Evolutionary conservation across 2,888 invertebrate species (phyloP).

Genomic region (Metopia argyrocephala): DNA sequence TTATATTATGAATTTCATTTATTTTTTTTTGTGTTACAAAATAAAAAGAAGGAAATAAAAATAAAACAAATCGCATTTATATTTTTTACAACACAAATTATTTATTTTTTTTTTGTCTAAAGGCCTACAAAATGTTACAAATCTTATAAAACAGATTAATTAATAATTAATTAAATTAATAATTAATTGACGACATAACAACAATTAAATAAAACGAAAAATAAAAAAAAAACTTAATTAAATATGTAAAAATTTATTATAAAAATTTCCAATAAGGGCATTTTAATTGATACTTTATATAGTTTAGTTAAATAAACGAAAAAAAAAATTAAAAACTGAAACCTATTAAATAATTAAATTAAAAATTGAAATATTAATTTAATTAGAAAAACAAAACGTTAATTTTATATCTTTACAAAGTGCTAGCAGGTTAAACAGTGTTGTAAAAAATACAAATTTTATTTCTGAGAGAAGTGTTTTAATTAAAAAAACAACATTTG

Average conservation of each 20-base stretch:
- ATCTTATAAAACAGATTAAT: constrained; percentile 28
- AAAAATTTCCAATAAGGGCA: constrained; percentile 19
- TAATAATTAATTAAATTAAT: constrained; percentile 50
- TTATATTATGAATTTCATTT: constrained; percentile 23
- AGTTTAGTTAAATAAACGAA: constrained; percentile 40
- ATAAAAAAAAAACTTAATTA: constrained; percentile 42
- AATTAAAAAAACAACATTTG: too few relatives aligned
- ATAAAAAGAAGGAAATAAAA: background rate
- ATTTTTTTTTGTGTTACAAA: constrained; percentile 31
- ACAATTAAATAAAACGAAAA: constrained; percentile 3
- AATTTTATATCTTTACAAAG: constrained; percentile 15
- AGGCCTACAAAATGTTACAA: constrained; percentile 45
- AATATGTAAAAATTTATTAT: constrained; percentile 38
- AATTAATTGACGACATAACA: constrained; percentile 6
- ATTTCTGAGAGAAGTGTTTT: background rate
- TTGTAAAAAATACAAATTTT: background rate
- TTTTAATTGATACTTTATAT: constrained; percentile 56
- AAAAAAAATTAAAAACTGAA: constrained; percentile 31
- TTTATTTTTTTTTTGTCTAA: constrained; percentile 44
- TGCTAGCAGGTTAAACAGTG: constrained; percentile 17
- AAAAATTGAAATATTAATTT: background rate
- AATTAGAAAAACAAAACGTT: background rate
- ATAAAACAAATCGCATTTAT: constrained; percentile 53
- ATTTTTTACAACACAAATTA: constrained; percentile 44
- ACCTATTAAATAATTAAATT: constrained; percentile 13